These are phyloP conservation scores for Leptobrachium leishanense DNA, from an alignment of 2,113 vertebrate genomes.

Conservation along the genomic window DNA sequence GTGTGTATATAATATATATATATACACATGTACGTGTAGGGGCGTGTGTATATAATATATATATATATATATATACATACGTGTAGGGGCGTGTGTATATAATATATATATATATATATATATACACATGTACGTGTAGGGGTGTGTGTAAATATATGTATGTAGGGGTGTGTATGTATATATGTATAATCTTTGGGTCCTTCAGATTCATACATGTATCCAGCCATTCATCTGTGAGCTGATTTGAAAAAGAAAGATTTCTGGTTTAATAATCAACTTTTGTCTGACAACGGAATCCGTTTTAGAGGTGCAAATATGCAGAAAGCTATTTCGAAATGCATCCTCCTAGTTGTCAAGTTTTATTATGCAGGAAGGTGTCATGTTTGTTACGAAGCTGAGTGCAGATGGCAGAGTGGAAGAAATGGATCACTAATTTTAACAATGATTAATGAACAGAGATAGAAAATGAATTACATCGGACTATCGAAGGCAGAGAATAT, in stretches of 20 bases:
- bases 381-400: slow-evolving; percentile 99
- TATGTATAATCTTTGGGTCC: not conserved
- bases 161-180: slow-evolving; percentile 2
- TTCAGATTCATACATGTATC: slow-evolving; percentile 51
- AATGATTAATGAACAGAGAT: slow-evolving; percentile 99
- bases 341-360: slow-evolving; percentile 99
- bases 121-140: slow-evolving; percentile 42
- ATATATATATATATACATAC: slow-evolving; percentile 24
- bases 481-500: slow-evolving; percentile 98
- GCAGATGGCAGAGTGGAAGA: slow-evolving; percentile 99
- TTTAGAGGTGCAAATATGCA: slow-evolving; percentile 98
- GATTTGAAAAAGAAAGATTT: slow-evolving; percentile 82
- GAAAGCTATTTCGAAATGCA: slow-evolving; percentile 99
- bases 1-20: too few species aligned
- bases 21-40: too few species aligned
- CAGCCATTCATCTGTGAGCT: slow-evolving; percentile 60
- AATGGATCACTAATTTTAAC: slow-evolving; percentile 99
- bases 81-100: too few species aligned
- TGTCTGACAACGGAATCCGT: slow-evolving; percentile 96
- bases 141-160: slow-evolving; percentile 9
- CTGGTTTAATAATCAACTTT: slow-evolving; percentile 97
- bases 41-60: too few species aligned
- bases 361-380: slow-evolving; percentile 99
- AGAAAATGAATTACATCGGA: slow-evolving; percentile 99
- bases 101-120: slow-evolving; percentile 43